Conservation (phyloP, 1,140 invertebrate genomes). For the Archivesica marissinica region DNA sequence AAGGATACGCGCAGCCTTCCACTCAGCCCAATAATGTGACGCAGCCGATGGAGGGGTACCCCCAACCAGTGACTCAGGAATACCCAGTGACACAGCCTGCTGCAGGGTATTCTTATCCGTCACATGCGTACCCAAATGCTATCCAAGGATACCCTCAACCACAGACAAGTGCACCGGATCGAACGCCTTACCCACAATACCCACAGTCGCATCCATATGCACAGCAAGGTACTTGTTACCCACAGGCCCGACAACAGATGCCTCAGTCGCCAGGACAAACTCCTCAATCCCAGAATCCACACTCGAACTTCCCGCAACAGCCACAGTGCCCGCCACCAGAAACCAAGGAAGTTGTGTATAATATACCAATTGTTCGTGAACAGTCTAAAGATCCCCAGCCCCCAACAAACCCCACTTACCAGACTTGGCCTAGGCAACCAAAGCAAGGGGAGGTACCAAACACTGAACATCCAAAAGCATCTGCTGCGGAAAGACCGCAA, state of each 20-base stretch:
- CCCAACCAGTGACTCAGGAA: background rate
- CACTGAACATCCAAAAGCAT: background rate
- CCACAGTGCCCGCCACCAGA: slow-evolving; percentile 49
- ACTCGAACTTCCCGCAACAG: background rate
- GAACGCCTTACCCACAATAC: slow-evolving; percentile 80
- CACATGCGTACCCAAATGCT: background rate
- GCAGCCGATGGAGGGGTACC: background rate
- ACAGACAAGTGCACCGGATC: slow-evolving; percentile 68
- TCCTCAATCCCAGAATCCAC: slow-evolving; percentile 30
- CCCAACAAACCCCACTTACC: slow-evolving; percentile 24
- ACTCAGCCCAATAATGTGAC: background rate
- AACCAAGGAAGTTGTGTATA: slow-evolving; percentile 25
- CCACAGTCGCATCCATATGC: slow-evolving; percentile 73
- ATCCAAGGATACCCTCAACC: slow-evolving; percentile 37
- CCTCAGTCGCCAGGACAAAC: slow-evolving; percentile 66
- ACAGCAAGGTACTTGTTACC: slow-evolving; percentile 73
- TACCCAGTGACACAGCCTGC: background rate
- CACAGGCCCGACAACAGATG: slow-evolving; percentile 55
- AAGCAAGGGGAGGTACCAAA: background rate
- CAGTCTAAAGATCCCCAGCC: background rate
- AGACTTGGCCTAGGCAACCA: slow-evolving; percentile 52
- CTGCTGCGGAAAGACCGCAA: background rate
- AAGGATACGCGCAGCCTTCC: background rate
- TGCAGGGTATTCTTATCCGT: background rate
- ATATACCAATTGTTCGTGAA: slow-evolving; percentile 56